Evolutionary conservation across 2,797 vertebrate species (phyloP), one percentile per base, ranked within the genome.

Genomic region (Semotilus atromaculatus): DNA sequence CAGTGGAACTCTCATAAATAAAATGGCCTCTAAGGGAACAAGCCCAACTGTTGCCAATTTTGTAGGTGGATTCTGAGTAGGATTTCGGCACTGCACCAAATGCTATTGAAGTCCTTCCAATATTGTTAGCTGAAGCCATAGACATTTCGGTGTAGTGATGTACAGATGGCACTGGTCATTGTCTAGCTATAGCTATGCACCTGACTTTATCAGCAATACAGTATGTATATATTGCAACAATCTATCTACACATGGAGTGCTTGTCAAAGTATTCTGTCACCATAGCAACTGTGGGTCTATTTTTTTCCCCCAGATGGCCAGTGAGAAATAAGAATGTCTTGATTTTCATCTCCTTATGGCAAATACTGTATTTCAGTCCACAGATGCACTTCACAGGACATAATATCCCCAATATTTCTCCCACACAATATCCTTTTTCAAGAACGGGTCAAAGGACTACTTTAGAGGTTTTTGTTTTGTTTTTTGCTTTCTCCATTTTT

Each of bases 221-320:
- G 80, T 71, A 71, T 75, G 23, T 66, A 70, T 58, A 62, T 84
- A 60, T 48, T 67, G 60, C 38, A 80, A 62, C 5, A 38, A 82
- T 77, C 36, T 84, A 80, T 85, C 80, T 53, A 84, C 78, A 29
- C 83, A 72, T 48, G 76, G 73, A 34, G 77, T 83, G 77, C 81
- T 81, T 83, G 68, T 86, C 86, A 87, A 84, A 87, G 75, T 73
- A 73, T 82, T 79, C 74, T 31, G 74, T 89, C 83, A 81, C 88
- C 84, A 87, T 89, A 82, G 88, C 86, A 89, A 89, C 86, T 31
- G 66, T 70, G 70, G 29, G 62, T 77, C 19, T 29, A n/a, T 68
- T 81, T 72, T 83, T 70, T 82, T 73, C 66, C 40, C 67, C 81
- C 75, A 89, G 78, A 89, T 89, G 84, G 84, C 45, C 31, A 82